Percentiles rank a stretch among this genome's conserved stretches.
phyloP scores from a whole-genome alignment of 1,140 invertebrate species.

The Bombus terrestris region DNA sequence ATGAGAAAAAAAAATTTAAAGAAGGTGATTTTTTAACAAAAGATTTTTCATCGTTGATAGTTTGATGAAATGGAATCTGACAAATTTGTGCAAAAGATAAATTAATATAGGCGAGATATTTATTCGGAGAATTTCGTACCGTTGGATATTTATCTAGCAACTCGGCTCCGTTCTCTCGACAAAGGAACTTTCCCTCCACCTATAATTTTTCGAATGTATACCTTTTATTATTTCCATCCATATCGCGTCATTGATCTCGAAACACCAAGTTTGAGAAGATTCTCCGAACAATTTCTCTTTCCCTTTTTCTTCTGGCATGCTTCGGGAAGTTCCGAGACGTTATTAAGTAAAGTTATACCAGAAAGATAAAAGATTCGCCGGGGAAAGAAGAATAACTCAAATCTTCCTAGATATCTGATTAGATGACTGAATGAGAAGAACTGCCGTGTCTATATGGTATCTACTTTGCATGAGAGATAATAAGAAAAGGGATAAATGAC shows the following conservation, averaged over 20 bases:
- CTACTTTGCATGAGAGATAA: neutral
- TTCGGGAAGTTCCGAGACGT: neutral
- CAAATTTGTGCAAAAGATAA: neutral
- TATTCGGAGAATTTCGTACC: neutral
- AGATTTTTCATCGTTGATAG: neutral
- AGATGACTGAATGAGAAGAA: neutral
- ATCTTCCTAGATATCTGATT: neutral
- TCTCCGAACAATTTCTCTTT: neutral
- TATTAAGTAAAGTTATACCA: conserved; percentile 11
- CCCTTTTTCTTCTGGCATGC: neutral
- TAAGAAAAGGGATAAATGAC: neutral
- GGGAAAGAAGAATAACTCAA: neutral
- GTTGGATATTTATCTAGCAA: neutral
- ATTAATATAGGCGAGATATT: neutral
- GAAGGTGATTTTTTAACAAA: neutral
- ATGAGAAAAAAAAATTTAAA: neutral
- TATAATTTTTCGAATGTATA: conserved; percentile 1
- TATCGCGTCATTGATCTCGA: conserved; percentile 1
- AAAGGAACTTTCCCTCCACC: neutral
- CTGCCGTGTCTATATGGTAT: neutral
- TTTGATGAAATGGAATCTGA: neutral
- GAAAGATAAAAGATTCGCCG: neutral
- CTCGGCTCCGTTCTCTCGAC: neutral
- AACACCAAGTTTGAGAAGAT: neutral
- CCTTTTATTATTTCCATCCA: neutral